Base-by-base conservation (phyloP, 2,113 vertebrate species). In the Pardalotus punctatus region DNA sequence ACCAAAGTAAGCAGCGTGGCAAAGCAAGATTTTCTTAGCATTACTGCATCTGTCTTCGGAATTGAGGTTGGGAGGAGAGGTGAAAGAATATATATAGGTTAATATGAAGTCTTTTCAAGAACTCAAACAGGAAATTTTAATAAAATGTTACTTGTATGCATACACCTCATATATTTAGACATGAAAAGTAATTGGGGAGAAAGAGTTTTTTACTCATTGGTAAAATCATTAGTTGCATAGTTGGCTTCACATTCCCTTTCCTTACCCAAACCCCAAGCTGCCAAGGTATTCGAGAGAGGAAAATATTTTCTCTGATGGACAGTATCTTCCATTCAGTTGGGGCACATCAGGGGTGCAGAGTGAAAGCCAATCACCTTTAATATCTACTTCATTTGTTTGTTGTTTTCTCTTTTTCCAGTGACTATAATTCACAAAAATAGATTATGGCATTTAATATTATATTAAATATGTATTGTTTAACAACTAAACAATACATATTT, bases 151-250 rank as follows among this genome's bases (percentile, higher is more conserved):
- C 29, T 57, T 29, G 7, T 82, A 35, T 29, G 7, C 80, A 35
- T 67, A 20, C 8, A 56, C 29, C 50, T 94, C 22, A 9, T 78
- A 47, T 72, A 94, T 51, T 12, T 79, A 78, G 70, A 43, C 29
- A 5, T 70, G 33, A 85, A 82, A 94, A 82, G 48, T 80, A 81
- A 72, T 10, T 24, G 31, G 13, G 62, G 28, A 21, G 9, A 12
- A 29, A 35, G 22, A 31, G 5, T 5, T 74, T 87, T 76, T 42
- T 93, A 57, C 25, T 76, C 33, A 13, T 77, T 87, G 86, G 47
- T 88, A 85, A 89, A 94, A 88, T 35, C 27, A 54, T 89, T 86
- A 91, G 69, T 80, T 95, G 35, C 66, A 58, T 94, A 87, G 45
- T 69, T 91, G 90, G 66, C 81, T 88, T 96, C 67, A 50, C 27